Evolutionary conservation across 2,888 invertebrate species (phyloP).

Genomic region (Tricholauxania praeusta): DNA sequence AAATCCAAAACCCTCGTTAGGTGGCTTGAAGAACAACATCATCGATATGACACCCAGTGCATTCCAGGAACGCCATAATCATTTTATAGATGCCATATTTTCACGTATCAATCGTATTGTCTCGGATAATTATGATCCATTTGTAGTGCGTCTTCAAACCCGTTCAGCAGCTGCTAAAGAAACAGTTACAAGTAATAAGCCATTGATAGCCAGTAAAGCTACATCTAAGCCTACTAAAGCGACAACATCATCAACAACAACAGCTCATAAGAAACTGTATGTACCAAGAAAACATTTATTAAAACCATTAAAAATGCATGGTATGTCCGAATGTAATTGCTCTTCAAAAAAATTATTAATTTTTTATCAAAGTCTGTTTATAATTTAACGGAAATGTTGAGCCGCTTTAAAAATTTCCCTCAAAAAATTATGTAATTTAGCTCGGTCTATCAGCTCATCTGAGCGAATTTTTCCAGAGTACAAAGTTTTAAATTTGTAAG

Average conservation of each 20-base stretch:
- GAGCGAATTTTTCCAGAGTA: too few relatives aligned
- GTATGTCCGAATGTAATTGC: too few relatives aligned
- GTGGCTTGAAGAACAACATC: constrained; percentile 65
- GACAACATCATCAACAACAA: constrained; percentile 36
- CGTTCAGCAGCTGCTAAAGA: constrained; percentile 48
- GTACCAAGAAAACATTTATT: constrained; percentile 40
- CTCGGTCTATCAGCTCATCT: too few relatives aligned
- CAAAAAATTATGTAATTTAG: too few relatives aligned
- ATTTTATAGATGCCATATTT: constrained; percentile 86
- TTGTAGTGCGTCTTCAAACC: constrained; percentile 73
- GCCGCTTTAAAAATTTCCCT: too few relatives aligned
- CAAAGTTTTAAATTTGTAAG: too few relatives aligned
- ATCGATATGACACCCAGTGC: constrained; percentile 64
- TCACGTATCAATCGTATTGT: constrained; percentile 85
- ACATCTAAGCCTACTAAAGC: neutral
- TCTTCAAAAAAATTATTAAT: too few relatives aligned
- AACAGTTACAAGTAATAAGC: neutral
- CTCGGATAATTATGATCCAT: constrained; percentile 85
- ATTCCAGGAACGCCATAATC: constrained; percentile 85
- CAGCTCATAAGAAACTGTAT: constrained; percentile 60
- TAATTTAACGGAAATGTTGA: too few relatives aligned
- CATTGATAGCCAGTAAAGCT: neutral
- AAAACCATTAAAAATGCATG: too few relatives aligned
- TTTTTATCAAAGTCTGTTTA: too few relatives aligned
- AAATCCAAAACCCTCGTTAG: constrained; percentile 43